Evolutionary conservation across 1,140 invertebrate species (phyloP).

Genomic region (Drosophila lacertosa): DNA sequence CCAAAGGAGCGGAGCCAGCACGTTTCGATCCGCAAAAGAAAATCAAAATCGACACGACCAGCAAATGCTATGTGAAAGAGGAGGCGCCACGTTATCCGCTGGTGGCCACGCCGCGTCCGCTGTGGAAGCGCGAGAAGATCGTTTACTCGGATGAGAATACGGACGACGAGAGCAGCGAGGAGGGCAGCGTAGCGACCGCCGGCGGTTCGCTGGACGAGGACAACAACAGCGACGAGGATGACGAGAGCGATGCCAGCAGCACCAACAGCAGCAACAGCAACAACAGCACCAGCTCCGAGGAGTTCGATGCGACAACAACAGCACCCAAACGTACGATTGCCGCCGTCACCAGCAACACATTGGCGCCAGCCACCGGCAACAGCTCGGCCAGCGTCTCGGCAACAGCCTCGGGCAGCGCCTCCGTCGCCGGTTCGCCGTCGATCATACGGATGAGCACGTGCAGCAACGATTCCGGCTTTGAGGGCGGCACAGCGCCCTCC

Average conservation of each 20-base stretch:
- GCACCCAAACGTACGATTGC: not conserved
- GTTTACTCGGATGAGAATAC: slow-evolving; percentile 80
- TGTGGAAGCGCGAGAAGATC: slow-evolving; percentile 85
- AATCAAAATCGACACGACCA: slow-evolving; percentile 79
- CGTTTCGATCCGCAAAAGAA: slow-evolving; percentile 83
- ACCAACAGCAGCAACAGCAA: slow-evolving; percentile 43
- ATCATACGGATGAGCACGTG: slow-evolving; percentile 84
- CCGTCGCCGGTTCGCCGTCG: slow-evolving; percentile 48
- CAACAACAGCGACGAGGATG: slow-evolving; percentile 65
- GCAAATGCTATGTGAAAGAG: slow-evolving; percentile 85
- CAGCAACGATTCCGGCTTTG: slow-evolving; percentile 84
- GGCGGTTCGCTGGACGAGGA: slow-evolving; percentile 66
- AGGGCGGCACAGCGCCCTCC: slow-evolving; percentile 82
- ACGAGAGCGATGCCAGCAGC: slow-evolving; percentile 74
- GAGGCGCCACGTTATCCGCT: slow-evolving; percentile 85
- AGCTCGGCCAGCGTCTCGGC: slow-evolving; percentile 10
- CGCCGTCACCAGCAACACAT: slow-evolving; percentile 4
- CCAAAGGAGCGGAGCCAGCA: slow-evolving; percentile 49
- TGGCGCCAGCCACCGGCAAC: not conserved
- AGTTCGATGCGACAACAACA: slow-evolving; percentile 7
- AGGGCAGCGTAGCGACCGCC: slow-evolving; percentile 52
- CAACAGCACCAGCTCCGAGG: slow-evolving; percentile 40
- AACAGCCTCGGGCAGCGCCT: slow-evolving; percentile 6
- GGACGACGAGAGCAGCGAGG: slow-evolving; percentile 71
- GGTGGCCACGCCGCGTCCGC: slow-evolving; percentile 86